Conservation (phyloP, 2,113 vertebrate genomes). For the Apaloderma vittatum region DNA sequence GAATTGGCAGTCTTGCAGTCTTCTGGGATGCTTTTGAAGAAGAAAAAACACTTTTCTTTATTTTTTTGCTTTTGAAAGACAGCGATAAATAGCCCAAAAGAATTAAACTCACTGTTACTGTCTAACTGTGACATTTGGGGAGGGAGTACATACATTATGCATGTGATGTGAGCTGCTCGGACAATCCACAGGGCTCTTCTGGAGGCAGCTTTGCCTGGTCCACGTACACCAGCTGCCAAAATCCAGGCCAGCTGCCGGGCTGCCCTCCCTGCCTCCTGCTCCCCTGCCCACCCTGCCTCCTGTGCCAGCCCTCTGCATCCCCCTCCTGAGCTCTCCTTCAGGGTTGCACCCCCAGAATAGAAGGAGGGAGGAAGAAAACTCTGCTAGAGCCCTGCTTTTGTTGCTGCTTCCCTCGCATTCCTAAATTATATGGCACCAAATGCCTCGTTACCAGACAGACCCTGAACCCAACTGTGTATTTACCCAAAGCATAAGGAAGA, state of each 20-base stretch:
- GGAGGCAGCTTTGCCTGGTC: background rate
- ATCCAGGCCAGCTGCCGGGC: background rate
- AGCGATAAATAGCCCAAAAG: background rate
- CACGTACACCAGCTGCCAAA: background rate
- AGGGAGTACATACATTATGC: background rate
- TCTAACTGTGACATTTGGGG: background rate
- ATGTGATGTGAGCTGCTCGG: background rate
- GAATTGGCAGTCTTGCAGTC: background rate
- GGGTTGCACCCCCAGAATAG: background rate
- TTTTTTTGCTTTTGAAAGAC: background rate
- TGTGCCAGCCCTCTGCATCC: rapidly evolving
- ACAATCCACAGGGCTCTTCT: background rate
- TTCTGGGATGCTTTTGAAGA: background rate
- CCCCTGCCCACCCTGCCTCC: background rate
- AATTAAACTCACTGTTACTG: background rate
- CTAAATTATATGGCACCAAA: background rate
- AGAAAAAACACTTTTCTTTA: background rate
- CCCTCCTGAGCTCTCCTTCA: background rate
- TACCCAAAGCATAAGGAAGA: background rate
- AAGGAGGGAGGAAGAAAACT: background rate
- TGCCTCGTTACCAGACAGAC: rapidly evolving
- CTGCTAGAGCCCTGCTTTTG: background rate
- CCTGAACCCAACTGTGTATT: background rate
- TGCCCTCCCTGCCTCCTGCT: background rate
- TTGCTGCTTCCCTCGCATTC: background rate